Base-by-base conservation (phyloP, 1,140 invertebrate species). In the Cyrtorhinus lividipennis region DNA sequence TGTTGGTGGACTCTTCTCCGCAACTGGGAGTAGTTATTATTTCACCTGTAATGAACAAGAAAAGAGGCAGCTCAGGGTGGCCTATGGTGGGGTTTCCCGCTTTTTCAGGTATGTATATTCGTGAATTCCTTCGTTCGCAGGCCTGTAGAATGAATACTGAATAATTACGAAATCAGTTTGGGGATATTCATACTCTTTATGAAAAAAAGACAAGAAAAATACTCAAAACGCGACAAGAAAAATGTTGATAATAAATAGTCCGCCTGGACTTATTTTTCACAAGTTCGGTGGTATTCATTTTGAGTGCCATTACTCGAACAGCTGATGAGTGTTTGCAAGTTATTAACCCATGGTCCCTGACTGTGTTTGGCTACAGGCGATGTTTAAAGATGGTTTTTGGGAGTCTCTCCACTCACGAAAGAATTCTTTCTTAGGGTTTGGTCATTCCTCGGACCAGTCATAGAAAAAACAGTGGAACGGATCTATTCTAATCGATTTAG, bases 81-180 rank as follows among this genome's bases (percentile, higher is more conserved):
- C 65, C 0, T 15, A 61, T 46, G 66, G 67, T 15, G 67, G 65
- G 22, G 56, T 68, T 27, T 24, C 48, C 15, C 25, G 67, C 23
- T 68, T 68, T 38, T 45, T 66, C 13, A 66, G 67, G 67, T 68
- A 59, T 45, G 20, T 8, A 26, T 38, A 30, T 24, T 56, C 12
- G 45, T 44, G 38, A 10, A 58, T 48, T 1, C 56, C 27, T 15
- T 22, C 48, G 8, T 20, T 53, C 53, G 3, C 1, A 27, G 13
- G 12, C n/a, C 1, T 2, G 38, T 2, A 13, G 18, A 48, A 22
- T 18, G 12, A 24, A 24, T 62, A 2, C 3, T 25, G 2, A 8
- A 10, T 3, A 38, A 53, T 25, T 15, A 22, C 18, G 10, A 2
- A 13, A 27, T 10, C 22, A 26, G 24, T 26, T 56, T 1, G 38